A percentile compares a stretch with the other conserved stretches of the same genome.
Conservation (phyloP, 2,113 vertebrate species). For the Corapipo altera region DNA sequence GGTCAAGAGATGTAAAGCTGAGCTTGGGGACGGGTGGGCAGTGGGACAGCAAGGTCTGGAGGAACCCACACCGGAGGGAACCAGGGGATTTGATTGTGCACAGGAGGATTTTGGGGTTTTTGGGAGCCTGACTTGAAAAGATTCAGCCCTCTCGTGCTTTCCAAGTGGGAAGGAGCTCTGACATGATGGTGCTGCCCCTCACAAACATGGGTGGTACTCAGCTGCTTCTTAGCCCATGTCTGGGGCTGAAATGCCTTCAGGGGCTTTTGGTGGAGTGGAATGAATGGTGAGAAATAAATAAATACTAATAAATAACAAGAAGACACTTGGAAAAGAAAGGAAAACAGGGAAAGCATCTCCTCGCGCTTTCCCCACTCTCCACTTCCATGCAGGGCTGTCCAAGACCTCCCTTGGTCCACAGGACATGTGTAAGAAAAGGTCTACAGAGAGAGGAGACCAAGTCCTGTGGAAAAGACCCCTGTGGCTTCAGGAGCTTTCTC, state of each 20-base stretch:
- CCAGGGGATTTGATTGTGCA: not conserved
- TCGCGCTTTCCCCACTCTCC: not conserved
- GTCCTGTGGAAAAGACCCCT: not conserved
- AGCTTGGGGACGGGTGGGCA: not conserved
- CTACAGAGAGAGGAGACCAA: not conserved
- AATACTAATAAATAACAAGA: conserved; percentile 65
- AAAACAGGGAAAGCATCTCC: not conserved
- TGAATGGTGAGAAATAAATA: conserved; percentile 50
- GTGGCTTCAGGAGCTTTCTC: not conserved
- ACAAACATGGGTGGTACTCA: not conserved
- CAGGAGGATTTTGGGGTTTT: not conserved
- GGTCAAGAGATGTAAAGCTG: not conserved
- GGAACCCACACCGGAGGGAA: not conserved
- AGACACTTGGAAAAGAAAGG: not conserved
- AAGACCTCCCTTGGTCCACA: not conserved
- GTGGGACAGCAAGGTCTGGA: not conserved
- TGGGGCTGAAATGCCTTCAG: not conserved
- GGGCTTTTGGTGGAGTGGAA: conserved; percentile 11
- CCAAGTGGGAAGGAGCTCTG: not conserved
- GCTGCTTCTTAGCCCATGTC: not conserved
- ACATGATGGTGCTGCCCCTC: not conserved
- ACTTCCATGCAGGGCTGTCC: not conserved
- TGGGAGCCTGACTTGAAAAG: not conserved
- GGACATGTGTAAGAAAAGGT: not conserved
- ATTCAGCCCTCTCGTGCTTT: not conserved